Percentiles rank a stretch among this genome's conserved stretches.
phyloP scores from a whole-genome alignment of 2,888 invertebrate genomes.

The Mystacides longicornis region DNA sequence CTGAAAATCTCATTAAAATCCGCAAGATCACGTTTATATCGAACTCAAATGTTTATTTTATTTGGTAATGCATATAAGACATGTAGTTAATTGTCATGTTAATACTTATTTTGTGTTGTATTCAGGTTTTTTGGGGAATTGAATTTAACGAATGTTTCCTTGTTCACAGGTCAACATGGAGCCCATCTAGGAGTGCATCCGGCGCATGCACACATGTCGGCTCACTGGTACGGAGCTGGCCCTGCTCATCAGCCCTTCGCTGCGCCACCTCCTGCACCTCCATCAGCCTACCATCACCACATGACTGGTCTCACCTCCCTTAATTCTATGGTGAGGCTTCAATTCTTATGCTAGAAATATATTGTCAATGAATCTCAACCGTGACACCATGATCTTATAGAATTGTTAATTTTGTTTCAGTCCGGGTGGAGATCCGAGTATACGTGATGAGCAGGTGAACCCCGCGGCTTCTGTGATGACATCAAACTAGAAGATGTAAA shows the following conservation, averaged over 20 bases:
- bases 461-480: constrained; percentile 19
- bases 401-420: constrained; percentile 50
- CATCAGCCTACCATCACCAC: constrained; percentile 60
- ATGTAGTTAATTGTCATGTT: too few species aligned
- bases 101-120: too few species aligned
- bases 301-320: constrained; percentile 59
- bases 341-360: too few species aligned
- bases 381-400: too few species aligned
- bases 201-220: constrained; percentile 56
- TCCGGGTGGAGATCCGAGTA: constrained; percentile 89
- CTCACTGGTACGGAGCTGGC: constrained; percentile 55
- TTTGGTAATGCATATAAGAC: too few species aligned
- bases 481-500: constrained; percentile 24
- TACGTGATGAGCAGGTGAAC: constrained; percentile 70
- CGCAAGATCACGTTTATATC: too few species aligned
- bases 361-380: too few species aligned
- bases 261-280: constrained; percentile 55
- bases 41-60: too few species aligned
- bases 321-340: constrained; percentile 49
- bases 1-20: too few species aligned
- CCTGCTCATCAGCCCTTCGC: constrained; percentile 54
- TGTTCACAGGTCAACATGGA: constrained; percentile 58
- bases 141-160: too few species aligned
- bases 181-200: constrained; percentile 51
- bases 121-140: too few species aligned